phyloP scores from a whole-genome alignment of 2,113 vertebrate genomes.

The Poeciliopsis retropinna region DNA sequence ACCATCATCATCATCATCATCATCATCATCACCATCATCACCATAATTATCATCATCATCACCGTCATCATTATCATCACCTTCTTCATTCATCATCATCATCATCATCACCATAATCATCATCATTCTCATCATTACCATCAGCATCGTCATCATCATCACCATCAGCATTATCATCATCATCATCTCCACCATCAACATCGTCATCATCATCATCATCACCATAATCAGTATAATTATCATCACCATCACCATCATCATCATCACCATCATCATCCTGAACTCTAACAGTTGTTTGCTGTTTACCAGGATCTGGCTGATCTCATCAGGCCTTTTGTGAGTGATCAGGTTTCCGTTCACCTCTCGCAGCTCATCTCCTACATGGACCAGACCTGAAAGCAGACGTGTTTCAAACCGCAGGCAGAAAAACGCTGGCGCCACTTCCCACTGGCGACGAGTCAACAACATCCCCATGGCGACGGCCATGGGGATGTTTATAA shows the following conservation, averaged over 20 bases:
- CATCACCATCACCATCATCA: not conserved
- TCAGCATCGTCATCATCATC: no score
- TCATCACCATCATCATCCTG: not conserved
- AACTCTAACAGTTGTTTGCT: not conserved
- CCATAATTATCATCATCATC: no score
- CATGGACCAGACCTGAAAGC: conserved; percentile 89
- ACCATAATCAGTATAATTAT: no score
- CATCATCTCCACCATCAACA: no score
- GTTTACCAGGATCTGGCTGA: conserved; percentile 94
- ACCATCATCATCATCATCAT: no score
- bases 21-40: no score
- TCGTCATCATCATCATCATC: no score
- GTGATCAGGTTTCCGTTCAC: conserved; percentile 91
- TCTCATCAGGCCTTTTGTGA: conserved; percentile 93
- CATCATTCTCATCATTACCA: no score
- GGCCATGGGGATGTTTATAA: conserved; percentile 31
- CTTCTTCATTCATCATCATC: no score
- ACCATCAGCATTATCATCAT: no score
- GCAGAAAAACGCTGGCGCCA: not conserved
- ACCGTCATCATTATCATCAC: no score
- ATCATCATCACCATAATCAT: no score
- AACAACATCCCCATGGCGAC: conserved; percentile 59
- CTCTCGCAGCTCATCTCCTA: conserved; percentile 94
- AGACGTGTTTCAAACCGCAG: not conserved
- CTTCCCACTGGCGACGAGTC: conserved; percentile 3